Percentiles rank a stretch among this genome's conserved stretches.
Conservation (phyloP, 2,797 vertebrate species). For the Sebastes glaucus region DNA sequence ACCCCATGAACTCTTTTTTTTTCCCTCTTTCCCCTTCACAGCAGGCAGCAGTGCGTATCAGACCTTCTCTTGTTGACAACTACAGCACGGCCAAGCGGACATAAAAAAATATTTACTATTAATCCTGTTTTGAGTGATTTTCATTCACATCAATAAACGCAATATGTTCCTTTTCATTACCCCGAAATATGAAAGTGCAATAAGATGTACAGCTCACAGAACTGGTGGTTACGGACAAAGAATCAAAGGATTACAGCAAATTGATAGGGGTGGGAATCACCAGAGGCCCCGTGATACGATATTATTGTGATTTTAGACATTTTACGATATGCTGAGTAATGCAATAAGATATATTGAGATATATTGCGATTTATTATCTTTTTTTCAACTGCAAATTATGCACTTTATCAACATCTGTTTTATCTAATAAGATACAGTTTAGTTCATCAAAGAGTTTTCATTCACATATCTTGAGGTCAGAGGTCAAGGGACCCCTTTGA, state of each 20-base stretch:
- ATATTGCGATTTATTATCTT: no score
- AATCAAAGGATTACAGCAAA: not conserved
- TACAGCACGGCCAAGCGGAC: not conserved
- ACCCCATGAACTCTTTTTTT: slow-evolving; percentile 37
- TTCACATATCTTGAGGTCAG: no score
- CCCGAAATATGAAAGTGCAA: not conserved
- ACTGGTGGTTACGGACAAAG: not conserved
- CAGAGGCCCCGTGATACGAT: no score
- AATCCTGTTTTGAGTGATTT: not conserved
- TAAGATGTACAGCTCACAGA: not conserved
- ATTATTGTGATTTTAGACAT: no score
- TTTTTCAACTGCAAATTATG: no score
- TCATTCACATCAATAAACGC: not conserved
- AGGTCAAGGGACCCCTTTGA: no score
- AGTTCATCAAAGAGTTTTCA: no score
- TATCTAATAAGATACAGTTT: no score
- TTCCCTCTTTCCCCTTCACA: not conserved
- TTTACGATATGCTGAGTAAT: no score
- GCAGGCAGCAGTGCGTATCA: not conserved
- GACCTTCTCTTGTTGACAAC: slow-evolving; percentile 3
- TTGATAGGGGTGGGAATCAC: not conserved
- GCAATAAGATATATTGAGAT: no score
- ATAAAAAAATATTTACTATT: not conserved
- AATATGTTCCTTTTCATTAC: not conserved
- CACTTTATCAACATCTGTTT: no score